A percentile compares a stretch with the other conserved stretches of the same genome.
Evolutionary conservation across 2,888 invertebrate species (phyloP).

Genomic region (Aelia acuminata): DNA sequence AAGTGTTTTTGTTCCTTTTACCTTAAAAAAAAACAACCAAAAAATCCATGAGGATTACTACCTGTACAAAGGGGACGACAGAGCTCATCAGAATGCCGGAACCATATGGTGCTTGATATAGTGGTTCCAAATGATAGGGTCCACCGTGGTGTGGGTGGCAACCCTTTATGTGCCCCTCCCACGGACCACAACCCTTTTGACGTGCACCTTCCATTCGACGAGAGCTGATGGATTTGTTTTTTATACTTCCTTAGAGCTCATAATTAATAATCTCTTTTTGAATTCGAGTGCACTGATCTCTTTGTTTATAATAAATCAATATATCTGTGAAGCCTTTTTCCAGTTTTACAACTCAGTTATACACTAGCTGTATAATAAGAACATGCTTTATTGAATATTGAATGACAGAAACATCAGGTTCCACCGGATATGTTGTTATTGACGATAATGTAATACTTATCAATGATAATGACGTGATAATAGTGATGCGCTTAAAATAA

Average conservation of each 20-base stretch:
- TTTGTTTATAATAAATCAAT: no score
- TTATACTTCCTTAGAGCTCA: background rate
- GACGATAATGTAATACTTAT: no score
- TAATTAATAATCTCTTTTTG: background rate
- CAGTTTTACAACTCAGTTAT: no score
- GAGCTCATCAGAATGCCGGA: background rate
- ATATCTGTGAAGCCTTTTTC: no score
- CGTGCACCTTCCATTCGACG: background rate
- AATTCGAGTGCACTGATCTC: no score
- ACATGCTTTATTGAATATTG: no score
- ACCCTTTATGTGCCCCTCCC: background rate
- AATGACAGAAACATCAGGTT: no score
- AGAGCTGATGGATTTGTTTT: background rate
- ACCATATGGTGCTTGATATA: constrained; percentile 34
- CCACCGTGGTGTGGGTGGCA: background rate
- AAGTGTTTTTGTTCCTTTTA: background rate
- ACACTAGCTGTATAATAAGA: no score
- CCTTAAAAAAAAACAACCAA: background rate
- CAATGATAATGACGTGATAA: no score
- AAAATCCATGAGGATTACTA: background rate
- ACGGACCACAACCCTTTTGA: background rate
- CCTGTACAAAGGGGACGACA: background rate
- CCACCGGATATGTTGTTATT: no score
- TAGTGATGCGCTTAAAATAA: no score
- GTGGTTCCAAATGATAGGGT: constrained; percentile 29